Base-by-base conservation (phyloP, 37 sponge, comb jelly and placozoan species). In the Amphimedon queenslandica region DNA sequence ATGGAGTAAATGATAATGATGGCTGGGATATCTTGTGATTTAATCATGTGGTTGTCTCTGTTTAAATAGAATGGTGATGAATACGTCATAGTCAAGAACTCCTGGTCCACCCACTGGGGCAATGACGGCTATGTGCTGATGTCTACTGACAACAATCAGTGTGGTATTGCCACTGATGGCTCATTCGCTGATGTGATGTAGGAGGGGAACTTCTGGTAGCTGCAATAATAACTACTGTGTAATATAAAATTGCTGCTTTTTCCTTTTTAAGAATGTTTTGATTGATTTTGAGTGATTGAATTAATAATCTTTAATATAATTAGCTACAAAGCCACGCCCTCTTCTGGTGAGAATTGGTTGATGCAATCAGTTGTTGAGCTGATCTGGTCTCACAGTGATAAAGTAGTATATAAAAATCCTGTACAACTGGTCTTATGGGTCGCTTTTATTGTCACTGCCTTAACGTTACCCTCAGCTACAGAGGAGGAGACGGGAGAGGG, bases 91-190 rank as follows among this genome's bases (percentile, higher is more conserved):
- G 60, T 98, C 58, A 98, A 98, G 88, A 98, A 98, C 72, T 92
- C 93, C 31, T 98, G 99, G 99, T 95, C 96, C 30, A 92, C 93
- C 39, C 84, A 94, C 80, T 98, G 99, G 99, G 99, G 99, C 27
- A 84, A 87, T 41, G 80, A 82, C 57, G 99, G 99, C 56, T 98
- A 95, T 73, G 63, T 94, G 0, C 82, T 92, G 37, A 94, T 98
- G 93, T 77, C 84, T 37, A 75, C 70, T 37, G 89, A 87, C 55
- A 74, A 94, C 70, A 98, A 98, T 85, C 92, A 98, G 80, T 98
- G 99, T 71, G 99, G 99, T 0, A 88, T 98, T 20, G 84, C 99
- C 28, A 94, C 99, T 27, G 94, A 95, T 84, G 89, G 96, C 10
- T 84, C 93, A 24, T 96, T 57, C 75, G 97, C 77, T 28, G 69